These are phyloP conservation scores for Silurus aristotelis DNA, from an alignment of 2,797 vertebrate species.

Conservation along the genomic window DNA sequence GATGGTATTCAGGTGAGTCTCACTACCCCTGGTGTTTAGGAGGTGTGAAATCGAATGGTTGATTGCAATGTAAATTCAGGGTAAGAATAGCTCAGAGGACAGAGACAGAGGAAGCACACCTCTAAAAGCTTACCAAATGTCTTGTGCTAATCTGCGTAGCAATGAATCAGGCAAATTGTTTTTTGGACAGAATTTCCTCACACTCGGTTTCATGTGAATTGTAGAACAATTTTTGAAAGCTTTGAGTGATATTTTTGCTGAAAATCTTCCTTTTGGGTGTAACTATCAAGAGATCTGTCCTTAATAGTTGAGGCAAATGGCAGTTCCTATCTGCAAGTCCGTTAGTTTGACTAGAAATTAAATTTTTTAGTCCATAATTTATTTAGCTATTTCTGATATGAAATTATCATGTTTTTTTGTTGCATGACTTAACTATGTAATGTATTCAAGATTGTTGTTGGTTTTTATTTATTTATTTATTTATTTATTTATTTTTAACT, in stretches of 20 bases:
- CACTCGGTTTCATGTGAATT: not conserved
- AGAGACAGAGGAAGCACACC: not conserved
- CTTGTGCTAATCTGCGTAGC: not conserved
- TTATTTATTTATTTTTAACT: not conserved
- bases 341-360: slow-evolving; percentile 5
- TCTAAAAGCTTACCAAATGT: slow-evolving; percentile 8
- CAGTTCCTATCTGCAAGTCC: not conserved
- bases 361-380: slow-evolving; percentile 5
- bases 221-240: not conserved
- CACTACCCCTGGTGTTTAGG: not conserved
- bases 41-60: not conserved
- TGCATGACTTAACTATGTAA: not conserved
- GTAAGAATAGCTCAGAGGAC: not conserved
- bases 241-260: not conserved
- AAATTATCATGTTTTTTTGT: not conserved
- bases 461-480: too few relatives aligned
- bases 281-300: not conserved
- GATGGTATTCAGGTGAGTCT: not conserved
- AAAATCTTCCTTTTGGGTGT: not conserved
- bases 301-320: not conserved
- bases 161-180: not conserved
- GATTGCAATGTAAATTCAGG: not conserved
- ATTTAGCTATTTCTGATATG: not conserved
- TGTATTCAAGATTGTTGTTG: slow-evolving; percentile 17
- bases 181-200: not conserved